Evolutionary conservation across 2,113 vertebrate genomes (phyloP).

Genomic region (Cebidichthys violaceus): DNA sequence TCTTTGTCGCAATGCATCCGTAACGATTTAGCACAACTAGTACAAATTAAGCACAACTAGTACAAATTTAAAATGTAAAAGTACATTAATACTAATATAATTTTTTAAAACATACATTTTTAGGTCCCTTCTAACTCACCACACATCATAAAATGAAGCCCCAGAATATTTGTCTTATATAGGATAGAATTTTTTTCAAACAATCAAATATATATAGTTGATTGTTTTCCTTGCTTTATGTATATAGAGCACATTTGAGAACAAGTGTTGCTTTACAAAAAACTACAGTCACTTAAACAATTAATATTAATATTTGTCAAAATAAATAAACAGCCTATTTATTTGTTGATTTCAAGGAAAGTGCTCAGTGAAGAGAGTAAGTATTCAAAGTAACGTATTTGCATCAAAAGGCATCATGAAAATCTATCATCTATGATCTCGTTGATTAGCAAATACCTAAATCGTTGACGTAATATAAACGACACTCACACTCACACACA

Average conservation of each 20-base stretch:
- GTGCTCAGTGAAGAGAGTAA: not conserved
- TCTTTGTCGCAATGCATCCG: not conserved
- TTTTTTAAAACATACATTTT: too few species aligned
- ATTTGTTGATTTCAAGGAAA: not conserved
- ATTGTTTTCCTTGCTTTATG: not conserved
- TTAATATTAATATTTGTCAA: too few species aligned
- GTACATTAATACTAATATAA: too few species aligned
- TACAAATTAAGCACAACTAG: not conserved
- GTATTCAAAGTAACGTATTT: not conserved
- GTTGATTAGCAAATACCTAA: not conserved
- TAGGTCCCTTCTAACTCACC: too few species aligned
- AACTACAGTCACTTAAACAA: too few species aligned
- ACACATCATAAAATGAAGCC: not conserved
- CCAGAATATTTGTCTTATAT: not conserved
- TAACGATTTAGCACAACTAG: not conserved
- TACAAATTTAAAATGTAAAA: not conserved
- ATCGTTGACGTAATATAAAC: constrained; percentile 14
- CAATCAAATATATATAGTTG: not conserved
- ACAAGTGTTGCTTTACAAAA: not conserved
- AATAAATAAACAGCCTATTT: not conserved
- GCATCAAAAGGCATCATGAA: not conserved
- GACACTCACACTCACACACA: not conserved
- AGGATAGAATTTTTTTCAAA: not conserved
- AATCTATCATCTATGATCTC: not conserved
- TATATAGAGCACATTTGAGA: not conserved